Percentiles rank a stretch among this genome's conserved stretches.
phyloP scores from a whole-genome alignment of 2,797 vertebrate genomes.

The Muraenolepis orangiensis region DNA sequence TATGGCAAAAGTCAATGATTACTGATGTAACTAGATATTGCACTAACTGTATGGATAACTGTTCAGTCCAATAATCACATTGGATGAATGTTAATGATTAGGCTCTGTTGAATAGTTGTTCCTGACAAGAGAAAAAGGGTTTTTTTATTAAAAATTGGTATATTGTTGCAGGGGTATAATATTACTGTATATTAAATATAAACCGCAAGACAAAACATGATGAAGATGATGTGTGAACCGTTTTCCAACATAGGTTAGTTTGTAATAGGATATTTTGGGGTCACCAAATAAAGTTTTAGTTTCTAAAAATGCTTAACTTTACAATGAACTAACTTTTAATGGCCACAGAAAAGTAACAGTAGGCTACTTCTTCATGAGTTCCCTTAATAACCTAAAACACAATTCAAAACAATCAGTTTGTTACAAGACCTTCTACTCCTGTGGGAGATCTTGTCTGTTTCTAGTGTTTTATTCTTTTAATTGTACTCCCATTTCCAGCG shows the following conservation, averaged over 20 bases:
- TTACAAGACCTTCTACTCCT: not conserved
- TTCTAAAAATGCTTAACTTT: not conserved
- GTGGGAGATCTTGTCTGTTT: too few relatives aligned
- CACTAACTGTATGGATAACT: too few relatives aligned
- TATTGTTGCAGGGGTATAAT: too few relatives aligned
- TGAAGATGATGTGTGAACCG: not conserved
- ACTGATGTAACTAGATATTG: too few relatives aligned
- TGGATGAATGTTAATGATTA: not conserved
- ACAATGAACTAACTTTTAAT: too few relatives aligned
- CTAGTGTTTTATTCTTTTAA: not conserved
- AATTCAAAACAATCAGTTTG: not conserved
- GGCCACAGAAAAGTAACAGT: too few relatives aligned
- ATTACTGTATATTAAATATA: slow-evolving; percentile 23
- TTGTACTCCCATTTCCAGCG: not conserved
- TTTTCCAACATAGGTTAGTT: not conserved
- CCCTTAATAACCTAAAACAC: not conserved
- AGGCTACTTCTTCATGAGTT: not conserved
- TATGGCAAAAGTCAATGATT: too few relatives aligned
- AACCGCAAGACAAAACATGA: not conserved
- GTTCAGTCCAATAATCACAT: not conserved
- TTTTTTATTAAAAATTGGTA: too few relatives aligned
- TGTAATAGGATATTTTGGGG: not conserved
- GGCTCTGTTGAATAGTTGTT: not conserved
- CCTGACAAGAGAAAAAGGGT: not conserved
- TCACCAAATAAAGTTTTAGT: not conserved